phyloP scores from a whole-genome alignment of 1,140 invertebrate genomes.

The Brachionus rotundiformis region DNA sequence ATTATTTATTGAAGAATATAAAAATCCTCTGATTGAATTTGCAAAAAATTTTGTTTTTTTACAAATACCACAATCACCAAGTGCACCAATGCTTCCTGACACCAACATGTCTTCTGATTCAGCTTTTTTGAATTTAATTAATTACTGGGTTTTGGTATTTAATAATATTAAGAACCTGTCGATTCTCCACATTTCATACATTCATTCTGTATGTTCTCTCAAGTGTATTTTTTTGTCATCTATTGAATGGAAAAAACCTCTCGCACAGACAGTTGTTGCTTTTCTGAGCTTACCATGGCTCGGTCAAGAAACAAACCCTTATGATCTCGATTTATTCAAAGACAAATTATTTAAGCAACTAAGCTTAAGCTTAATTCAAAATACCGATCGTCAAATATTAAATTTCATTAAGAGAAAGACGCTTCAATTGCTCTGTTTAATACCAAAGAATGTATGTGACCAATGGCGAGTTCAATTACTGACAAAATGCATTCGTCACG shows the following conservation, averaged over 20 bases:
- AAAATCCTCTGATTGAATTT: conserved; percentile 47
- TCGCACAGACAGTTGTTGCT: background rate
- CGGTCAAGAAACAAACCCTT: background rate
- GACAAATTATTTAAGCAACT: conserved; percentile 31
- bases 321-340: conserved; percentile 42
- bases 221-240: conserved; percentile 13
- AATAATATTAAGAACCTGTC: conserved; percentile 25
- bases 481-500: conserved; percentile 29
- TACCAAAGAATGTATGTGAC: conserved; percentile 43
- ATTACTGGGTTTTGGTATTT: conserved; percentile 24
- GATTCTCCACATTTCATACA: conserved; percentile 7
- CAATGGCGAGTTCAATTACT: conserved; percentile 37
- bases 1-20: conserved; percentile 36
- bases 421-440: conserved; percentile 18
- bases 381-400: background rate
- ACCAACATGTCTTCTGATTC: background rate
- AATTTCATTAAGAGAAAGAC: background rate
- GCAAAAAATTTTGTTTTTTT: background rate
- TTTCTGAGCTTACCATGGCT: conserved; percentile 50
- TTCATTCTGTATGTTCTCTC: background rate
- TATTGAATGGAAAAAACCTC: conserved; percentile 24
- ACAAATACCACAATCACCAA: background rate
- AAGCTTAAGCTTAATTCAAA: conserved; percentile 37
- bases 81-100: background rate
- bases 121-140: background rate